These are phyloP conservation scores for Dione juno DNA, from an alignment of 2,888 invertebrate genomes.

Conservation along the genomic window DNA sequence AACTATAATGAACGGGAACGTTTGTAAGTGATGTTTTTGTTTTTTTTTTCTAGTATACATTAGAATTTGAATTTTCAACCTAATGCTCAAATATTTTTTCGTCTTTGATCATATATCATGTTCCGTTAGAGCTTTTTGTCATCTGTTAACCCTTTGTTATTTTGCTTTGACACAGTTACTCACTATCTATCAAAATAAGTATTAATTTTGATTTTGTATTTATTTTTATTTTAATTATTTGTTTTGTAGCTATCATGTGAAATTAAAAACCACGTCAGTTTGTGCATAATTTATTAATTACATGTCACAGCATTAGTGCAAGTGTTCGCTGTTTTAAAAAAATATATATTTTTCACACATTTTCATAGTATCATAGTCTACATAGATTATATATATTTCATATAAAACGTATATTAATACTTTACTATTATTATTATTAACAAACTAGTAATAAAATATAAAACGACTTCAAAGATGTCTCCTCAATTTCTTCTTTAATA, in stretches of 20 bases:
- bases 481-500: constrained; percentile 16
- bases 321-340: constrained; percentile 1
- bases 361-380: too few relatives aligned
- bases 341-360: neutral
- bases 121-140: constrained; percentile 50
- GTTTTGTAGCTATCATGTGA: neutral
- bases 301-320: constrained; percentile 1
- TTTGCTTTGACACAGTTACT: constrained; percentile 23
- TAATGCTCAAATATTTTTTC: constrained; percentile 54
- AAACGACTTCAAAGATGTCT: neutral
- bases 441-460: neutral
- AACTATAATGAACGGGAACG: constrained; percentile 69
- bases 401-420: neutral
- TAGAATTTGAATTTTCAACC: constrained; percentile 16
- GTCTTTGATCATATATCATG: constrained; percentile 35
- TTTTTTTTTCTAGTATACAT: constrained; percentile 42
- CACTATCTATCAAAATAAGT: constrained; percentile 14
- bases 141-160: constrained; percentile 44
- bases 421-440: too few relatives aligned
- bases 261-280: neutral
- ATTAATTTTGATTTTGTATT: neutral
- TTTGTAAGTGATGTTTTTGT: constrained; percentile 71
- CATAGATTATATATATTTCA: neutral
- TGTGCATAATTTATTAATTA: neutral
- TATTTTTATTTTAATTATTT: neutral